Conservation (phyloP, 2,113 vertebrate species). For the Myotis brandtii region DNA sequence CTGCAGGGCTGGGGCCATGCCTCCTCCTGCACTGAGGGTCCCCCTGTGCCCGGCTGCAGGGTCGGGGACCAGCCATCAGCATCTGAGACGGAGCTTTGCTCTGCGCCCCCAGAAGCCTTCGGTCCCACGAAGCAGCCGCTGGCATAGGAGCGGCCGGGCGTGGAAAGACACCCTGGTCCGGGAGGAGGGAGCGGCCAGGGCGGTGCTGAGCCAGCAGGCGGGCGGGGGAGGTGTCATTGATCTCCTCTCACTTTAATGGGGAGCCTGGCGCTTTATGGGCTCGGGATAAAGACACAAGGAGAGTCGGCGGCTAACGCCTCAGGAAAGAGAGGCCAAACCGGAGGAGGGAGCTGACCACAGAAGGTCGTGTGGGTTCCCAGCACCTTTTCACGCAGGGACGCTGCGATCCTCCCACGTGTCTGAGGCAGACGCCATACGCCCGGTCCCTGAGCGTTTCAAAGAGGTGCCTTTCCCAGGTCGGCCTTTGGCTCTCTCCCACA, state of each 20-base stretch:
- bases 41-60: too few relatives aligned
- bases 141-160: too few relatives aligned
- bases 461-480: background rate
- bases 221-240: constrained; percentile 2
- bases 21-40: too few relatives aligned
- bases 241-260: constrained; percentile 59
- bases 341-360: background rate
- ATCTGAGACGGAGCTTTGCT: too few relatives aligned
- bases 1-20: too few relatives aligned
- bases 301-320: background rate
- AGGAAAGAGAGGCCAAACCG: background rate
- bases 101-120: too few relatives aligned
- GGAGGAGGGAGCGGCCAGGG: too few relatives aligned
- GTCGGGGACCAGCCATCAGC: too few relatives aligned
- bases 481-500: background rate
- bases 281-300: background rate
- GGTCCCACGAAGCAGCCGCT: too few relatives aligned
- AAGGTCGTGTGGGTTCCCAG: background rate
- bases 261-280: background rate
- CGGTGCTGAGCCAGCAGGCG: constrained; percentile 12
- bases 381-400: background rate
- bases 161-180: too few relatives aligned
- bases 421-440: background rate
- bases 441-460: background rate
- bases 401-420: background rate